These are phyloP conservation scores for Trachelus troglodyta DNA, from an alignment of 2,888 invertebrate species.

Conservation along the genomic window DNA sequence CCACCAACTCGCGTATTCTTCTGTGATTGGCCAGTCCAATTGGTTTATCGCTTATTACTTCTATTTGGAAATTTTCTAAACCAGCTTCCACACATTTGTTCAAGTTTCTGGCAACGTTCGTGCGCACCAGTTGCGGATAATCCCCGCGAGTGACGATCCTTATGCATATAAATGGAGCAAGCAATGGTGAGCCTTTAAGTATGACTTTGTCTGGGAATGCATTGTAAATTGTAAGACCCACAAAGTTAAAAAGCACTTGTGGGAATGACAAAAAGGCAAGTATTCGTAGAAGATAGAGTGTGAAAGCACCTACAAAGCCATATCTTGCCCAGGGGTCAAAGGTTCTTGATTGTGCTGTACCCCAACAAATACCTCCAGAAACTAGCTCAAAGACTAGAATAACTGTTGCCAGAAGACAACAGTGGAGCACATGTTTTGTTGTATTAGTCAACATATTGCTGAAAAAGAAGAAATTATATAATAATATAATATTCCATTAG, in stretches of 20 bases:
- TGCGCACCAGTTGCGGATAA: conserved; percentile 89
- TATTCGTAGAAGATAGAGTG: conserved; percentile 82
- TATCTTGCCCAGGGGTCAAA: conserved; percentile 87
- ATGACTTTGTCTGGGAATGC: conserved; percentile 93
- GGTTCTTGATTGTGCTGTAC: conserved; percentile 66
- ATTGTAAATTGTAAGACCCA: conserved; percentile 89
- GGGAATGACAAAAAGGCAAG: conserved; percentile 89
- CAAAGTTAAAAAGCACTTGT: conserved; percentile 89
- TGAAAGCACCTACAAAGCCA: conserved; percentile 79
- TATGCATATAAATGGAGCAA: conserved; percentile 95
- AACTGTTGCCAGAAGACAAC: conserved; percentile 78
- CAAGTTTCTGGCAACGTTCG: conserved; percentile 88
- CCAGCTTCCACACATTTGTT: conserved; percentile 89
- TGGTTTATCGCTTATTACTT: conserved; percentile 94
- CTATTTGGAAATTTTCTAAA: conserved; percentile 94
- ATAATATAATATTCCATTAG: neutral
- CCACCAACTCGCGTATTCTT: conserved; percentile 87
- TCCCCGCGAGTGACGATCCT: conserved; percentile 95
- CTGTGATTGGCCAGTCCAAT: conserved; percentile 82
- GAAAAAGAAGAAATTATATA: neutral
- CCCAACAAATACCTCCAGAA: conserved; percentile 56
- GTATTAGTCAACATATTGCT: conserved; percentile 71
- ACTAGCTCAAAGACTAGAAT: conserved; percentile 77
- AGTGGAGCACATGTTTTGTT: conserved; percentile 85
- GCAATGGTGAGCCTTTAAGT: conserved; percentile 87